phyloP scores from a whole-genome alignment of 1,140 invertebrate genomes.

The Xylocopa sonorina region DNA sequence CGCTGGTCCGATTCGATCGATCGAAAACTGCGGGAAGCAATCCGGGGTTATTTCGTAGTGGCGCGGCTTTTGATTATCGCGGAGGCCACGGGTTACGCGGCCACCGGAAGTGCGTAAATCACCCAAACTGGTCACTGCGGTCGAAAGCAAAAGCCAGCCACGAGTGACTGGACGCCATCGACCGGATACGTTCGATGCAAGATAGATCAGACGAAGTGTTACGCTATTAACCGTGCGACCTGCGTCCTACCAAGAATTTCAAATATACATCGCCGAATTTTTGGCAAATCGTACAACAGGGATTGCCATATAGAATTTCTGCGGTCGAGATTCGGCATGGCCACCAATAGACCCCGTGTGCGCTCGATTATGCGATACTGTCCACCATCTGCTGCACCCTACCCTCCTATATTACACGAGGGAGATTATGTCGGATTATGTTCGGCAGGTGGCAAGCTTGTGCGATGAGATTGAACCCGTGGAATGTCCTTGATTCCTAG shows the following conservation, averaged over 20 bases:
- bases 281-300: too few relatives aligned
- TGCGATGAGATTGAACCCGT: slow-evolving; percentile 41
- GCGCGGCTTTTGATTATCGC: slow-evolving; percentile 40
- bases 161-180: slow-evolving; percentile 34
- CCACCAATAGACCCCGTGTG: slow-evolving; percentile 49
- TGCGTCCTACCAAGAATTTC: too few relatives aligned
- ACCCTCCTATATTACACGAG: slow-evolving; percentile 62
- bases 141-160: slow-evolving; percentile 29
- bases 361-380: slow-evolving; percentile 67
- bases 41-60: slow-evolving; percentile 33
- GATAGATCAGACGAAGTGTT: too few relatives aligned
- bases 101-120: slow-evolving; percentile 64
- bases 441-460: slow-evolving; percentile 65
- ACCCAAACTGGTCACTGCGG: slow-evolving; percentile 36
- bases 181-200: too few relatives aligned
- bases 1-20: neutral
- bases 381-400: slow-evolving; percentile 67
- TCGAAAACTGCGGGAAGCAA: slow-evolving; percentile 15
- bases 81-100: slow-evolving; percentile 43
- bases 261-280: too few relatives aligned
- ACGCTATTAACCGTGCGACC: too few relatives aligned
- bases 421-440: slow-evolving; percentile 69
- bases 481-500: slow-evolving; percentile 18
- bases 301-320: slow-evolving; percentile 18
- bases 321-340: slow-evolving; percentile 16